These are phyloP conservation scores for Drusus annulatus DNA, from an alignment of 1,140 invertebrate genomes.

Conservation along the genomic window DNA sequence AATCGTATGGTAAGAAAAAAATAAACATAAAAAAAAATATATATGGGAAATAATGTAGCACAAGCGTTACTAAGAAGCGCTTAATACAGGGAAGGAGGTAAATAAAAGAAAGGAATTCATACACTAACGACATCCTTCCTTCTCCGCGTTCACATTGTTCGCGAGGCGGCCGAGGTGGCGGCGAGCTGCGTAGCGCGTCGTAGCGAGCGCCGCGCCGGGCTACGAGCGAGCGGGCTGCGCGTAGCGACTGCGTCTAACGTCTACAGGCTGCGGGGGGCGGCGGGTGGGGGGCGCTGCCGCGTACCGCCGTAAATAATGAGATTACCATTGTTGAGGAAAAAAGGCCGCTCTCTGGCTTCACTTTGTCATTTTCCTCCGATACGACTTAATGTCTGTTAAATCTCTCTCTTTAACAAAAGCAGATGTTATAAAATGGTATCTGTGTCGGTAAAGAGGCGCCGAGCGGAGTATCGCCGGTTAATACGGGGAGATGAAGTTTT, in stretches of 20 bases:
- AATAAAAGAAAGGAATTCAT: neutral
- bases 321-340: slow-evolving; percentile 34
- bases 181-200: neutral
- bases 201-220: neutral
- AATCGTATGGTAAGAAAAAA: too few relatives aligned
- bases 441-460: slow-evolving; percentile 8
- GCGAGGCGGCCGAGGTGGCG: neutral
- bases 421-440: slow-evolving; percentile 51
- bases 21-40: too few relatives aligned
- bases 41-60: too few relatives aligned
- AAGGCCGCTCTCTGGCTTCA: slow-evolving; percentile 26
- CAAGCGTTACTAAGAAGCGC: neutral
- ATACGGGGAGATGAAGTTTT: slow-evolving; percentile 46
- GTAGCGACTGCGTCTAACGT: neutral
- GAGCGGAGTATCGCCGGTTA: slow-evolving; percentile 20
- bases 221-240: neutral
- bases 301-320: slow-evolving; percentile 29
- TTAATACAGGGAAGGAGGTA: neutral
- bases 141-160: neutral
- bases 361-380: slow-evolving; percentile 45
- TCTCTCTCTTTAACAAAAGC: slow-evolving; percentile 50
- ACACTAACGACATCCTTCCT: slow-evolving; percentile 16
- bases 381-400: slow-evolving; percentile 51
- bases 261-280: neutral
- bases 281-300: neutral